These are phyloP conservation scores for Crocidura indochinensis DNA, from an alignment of 2,797 vertebrate species.

Conservation along the genomic window DNA sequence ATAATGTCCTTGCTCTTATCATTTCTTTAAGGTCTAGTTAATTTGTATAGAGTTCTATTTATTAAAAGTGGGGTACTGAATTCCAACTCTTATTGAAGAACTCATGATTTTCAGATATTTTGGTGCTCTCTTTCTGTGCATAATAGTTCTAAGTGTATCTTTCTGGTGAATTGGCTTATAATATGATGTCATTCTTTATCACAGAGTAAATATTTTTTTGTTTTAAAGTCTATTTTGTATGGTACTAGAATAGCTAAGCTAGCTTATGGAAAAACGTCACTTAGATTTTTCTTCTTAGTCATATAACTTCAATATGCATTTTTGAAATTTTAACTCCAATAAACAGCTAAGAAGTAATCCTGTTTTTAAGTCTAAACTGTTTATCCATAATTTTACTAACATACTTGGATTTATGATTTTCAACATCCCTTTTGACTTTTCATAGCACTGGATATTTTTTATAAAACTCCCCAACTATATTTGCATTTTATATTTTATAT, in stretches of 20 bases:
- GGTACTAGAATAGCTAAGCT: constrained; percentile 47
- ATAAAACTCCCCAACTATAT: constrained; percentile 31
- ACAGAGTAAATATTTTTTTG: no score
- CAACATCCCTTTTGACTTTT: background rate
- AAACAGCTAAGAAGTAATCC: constrained; percentile 21
- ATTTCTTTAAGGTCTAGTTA: constrained; percentile 27
- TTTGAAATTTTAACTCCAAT: background rate
- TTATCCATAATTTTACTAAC: constrained; percentile 57
- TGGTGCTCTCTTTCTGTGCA: constrained; percentile 22
- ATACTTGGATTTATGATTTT: background rate
- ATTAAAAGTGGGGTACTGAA: constrained; percentile 16
- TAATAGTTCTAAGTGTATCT: constrained; percentile 36
- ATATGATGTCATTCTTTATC: constrained; percentile 29
- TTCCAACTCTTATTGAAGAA: constrained; percentile 10
- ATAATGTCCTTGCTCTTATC: no score
- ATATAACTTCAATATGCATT: constrained; percentile 26
- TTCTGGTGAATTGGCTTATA: constrained; percentile 33
- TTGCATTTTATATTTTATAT: constrained; percentile 39
- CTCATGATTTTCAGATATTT: constrained; percentile 67
- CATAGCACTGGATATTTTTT: constrained; percentile 53
- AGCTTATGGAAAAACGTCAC: constrained; percentile 57
- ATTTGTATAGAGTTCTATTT: constrained; percentile 35
- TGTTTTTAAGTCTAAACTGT: background rate
- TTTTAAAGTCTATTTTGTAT: constrained; percentile 63
- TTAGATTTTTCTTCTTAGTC: constrained; percentile 30